Conservation (phyloP, 2,113 vertebrate genomes). For the Hepsetus odoe region DNA sequence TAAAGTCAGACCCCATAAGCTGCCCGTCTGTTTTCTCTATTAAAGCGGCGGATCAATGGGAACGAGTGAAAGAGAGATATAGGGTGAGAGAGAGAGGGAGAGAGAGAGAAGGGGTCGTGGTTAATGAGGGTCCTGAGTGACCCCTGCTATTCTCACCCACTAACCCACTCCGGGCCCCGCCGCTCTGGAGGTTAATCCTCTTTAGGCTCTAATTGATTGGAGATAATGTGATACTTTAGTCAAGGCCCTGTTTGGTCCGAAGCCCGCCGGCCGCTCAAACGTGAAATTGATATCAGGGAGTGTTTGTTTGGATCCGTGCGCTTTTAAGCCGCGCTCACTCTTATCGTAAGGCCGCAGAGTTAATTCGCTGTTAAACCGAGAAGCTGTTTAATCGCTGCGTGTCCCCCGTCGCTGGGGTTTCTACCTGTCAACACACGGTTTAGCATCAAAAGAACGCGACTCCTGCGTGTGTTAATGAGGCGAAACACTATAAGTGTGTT, state of each 20-base stretch:
- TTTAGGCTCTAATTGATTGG: conserved; percentile 52
- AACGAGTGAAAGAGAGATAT: neutral
- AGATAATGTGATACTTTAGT: conserved; percentile 41
- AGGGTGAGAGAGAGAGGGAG: neutral
- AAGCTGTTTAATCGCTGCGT: conserved; percentile 33
- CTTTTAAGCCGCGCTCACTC: conserved; percentile 11
- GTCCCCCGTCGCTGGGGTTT: neutral
- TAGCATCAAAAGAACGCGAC: conserved; percentile 5
- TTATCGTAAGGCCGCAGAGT: conserved; percentile 40
- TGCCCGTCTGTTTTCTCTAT: neutral
- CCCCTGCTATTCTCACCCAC: conserved; percentile 32
- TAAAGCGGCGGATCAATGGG: neutral
- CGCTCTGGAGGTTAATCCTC: conserved; percentile 44
- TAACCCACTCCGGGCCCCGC: conserved; percentile 3
- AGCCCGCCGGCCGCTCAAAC: conserved; percentile 25
- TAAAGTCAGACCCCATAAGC: too few species aligned
- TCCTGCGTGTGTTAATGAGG: conserved; percentile 27
- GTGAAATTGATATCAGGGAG: conserved; percentile 52
- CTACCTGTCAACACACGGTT: conserved; percentile 43
- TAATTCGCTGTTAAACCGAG: conserved; percentile 39
- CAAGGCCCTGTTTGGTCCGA: conserved; percentile 25
- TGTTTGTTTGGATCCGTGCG: neutral
- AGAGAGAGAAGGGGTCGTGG: conserved; percentile 31
- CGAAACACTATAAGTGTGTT: neutral
- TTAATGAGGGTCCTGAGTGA: conserved; percentile 49